phyloP scores from a whole-genome alignment of 2,113 vertebrate genomes.

The Hippopotamus amphibius region DNA sequence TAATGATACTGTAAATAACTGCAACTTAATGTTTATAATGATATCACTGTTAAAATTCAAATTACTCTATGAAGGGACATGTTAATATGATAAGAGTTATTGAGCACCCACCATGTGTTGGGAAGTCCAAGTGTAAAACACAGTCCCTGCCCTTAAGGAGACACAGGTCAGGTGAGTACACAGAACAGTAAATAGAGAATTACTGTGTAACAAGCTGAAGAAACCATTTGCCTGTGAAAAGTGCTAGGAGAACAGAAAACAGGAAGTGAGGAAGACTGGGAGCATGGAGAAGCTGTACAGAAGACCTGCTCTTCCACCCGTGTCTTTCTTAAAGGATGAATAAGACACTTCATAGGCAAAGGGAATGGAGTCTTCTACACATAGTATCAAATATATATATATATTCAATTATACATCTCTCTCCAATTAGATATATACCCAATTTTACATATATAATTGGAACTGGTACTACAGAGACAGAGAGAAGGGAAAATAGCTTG shows the following conservation, averaged over 20 bases:
- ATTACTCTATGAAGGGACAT: background rate
- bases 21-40: background rate
- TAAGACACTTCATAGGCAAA: background rate
- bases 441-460: too few species aligned
- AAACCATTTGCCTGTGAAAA: background rate
- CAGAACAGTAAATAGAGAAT: background rate
- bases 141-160: background rate
- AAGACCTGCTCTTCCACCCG: background rate
- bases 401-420: too few species aligned
- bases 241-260: background rate
- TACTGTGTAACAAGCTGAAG: background rate
- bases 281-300: background rate
- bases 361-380: background rate
- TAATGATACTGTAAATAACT: background rate
- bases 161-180: background rate
- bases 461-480: background rate
- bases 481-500: background rate
- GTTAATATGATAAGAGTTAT: background rate
- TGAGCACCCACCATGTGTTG: background rate
- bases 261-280: background rate
- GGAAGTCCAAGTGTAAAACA: background rate
- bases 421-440: too few species aligned
- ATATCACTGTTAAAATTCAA: background rate
- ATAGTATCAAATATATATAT: background rate
- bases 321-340: background rate